phyloP scores from a whole-genome alignment of 1,140 invertebrate species.

The Agrypnia vestita region DNA sequence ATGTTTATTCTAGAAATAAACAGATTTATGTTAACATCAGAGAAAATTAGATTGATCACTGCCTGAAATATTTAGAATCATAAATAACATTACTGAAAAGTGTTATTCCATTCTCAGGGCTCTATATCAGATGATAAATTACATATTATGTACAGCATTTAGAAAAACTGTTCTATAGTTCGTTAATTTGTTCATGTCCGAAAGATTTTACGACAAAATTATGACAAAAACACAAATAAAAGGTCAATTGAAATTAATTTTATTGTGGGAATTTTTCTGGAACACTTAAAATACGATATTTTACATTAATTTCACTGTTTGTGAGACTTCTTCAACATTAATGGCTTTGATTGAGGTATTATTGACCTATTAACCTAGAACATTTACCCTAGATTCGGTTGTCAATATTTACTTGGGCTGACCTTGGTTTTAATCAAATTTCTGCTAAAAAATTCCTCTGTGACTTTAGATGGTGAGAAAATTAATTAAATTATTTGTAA shows the following conservation, averaged over 20 bases:
- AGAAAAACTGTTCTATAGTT: not conserved
- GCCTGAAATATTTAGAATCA: too few relatives aligned
- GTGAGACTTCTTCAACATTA: not conserved
- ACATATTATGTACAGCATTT: too few relatives aligned
- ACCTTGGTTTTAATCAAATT: not conserved
- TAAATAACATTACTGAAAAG: too few relatives aligned
- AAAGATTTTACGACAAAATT: too few relatives aligned
- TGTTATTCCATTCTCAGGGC: too few relatives aligned
- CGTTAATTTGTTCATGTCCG: not conserved
- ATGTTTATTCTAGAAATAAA: too few relatives aligned
- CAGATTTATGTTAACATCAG: too few relatives aligned
- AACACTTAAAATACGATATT: not conserved
- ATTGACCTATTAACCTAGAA: slow-evolving; percentile 2
- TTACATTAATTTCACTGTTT: not conserved
- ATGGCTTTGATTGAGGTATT: not conserved
- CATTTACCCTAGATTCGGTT: not conserved
- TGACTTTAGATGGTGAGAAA: not conserved
- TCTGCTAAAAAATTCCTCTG: not conserved
- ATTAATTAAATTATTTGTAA: not conserved
- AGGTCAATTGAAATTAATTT: not conserved
- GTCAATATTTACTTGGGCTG: not conserved
- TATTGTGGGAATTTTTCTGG: too few relatives aligned
- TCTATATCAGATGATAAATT: too few relatives aligned
- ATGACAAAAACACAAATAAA: not conserved
- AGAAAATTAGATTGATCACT: too few relatives aligned